Evolutionary conservation across 2,888 invertebrate genomes (phyloP).

Genomic region (Coecobrya sp.): DNA sequence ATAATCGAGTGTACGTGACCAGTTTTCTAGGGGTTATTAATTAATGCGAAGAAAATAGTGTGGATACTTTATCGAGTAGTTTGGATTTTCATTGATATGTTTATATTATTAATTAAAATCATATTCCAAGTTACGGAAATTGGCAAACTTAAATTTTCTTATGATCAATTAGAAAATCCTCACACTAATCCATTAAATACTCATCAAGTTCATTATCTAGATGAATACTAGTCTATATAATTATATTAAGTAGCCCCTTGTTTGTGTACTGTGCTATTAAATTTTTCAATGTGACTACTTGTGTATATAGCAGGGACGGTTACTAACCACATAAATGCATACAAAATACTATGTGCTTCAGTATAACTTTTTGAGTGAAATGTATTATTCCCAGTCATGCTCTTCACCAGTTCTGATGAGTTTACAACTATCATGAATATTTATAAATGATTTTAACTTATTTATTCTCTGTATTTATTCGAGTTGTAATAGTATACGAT

Average conservation of each 20-base stretch:
- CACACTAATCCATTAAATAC: conserved; percentile 2
- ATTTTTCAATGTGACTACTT: background rate
- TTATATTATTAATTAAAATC: conserved; percentile 61
- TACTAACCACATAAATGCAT: conserved; percentile 2
- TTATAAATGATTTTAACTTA: conserved; percentile 2
- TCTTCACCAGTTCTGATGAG: background rate
- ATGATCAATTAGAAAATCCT: conserved; percentile 62
- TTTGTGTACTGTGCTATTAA: background rate
- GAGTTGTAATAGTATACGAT: background rate
- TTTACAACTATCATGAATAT: conserved; percentile 21
- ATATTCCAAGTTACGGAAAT: conserved; percentile 72
- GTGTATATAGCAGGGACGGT: background rate
- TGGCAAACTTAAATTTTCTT: conserved; percentile 73
- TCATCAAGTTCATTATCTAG: conserved; percentile 19
- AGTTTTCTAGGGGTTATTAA: conserved; percentile 62
- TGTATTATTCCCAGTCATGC: conserved; percentile 37
- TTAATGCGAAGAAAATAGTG: conserved; percentile 63
- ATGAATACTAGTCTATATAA: conserved; percentile 25
- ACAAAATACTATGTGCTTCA: background rate
- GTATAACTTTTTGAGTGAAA: background rate
- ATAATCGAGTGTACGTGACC: conserved; percentile 68
- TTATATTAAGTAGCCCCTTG: background rate
- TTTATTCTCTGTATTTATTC: conserved; percentile 41
- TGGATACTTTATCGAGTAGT: conserved; percentile 52
- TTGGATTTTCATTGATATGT: conserved; percentile 77